Evolutionary conservation across 2,113 vertebrate genomes (phyloP).

Genomic region (Ictidomys tridecemlineatus): DNA sequence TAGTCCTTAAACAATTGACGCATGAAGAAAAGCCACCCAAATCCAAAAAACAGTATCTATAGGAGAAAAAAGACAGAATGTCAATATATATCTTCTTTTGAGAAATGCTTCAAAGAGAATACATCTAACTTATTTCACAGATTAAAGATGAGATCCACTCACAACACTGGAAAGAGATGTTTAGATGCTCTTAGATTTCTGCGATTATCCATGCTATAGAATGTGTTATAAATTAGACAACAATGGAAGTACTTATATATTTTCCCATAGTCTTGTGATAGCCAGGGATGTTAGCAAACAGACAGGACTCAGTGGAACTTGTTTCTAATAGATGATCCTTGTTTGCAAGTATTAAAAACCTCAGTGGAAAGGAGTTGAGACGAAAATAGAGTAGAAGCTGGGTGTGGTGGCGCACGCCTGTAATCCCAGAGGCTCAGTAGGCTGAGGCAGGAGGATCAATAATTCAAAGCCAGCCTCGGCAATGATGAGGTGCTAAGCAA

Average conservation of each 20-base stretch:
- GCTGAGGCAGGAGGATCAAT: too few species aligned
- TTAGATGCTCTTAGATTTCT: constrained; percentile 44
- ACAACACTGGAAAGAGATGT: background rate
- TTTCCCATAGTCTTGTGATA: constrained; percentile 25
- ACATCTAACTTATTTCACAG: constrained; percentile 38
- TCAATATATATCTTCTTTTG: constrained; percentile 3
- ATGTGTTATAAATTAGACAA: constrained; percentile 13
- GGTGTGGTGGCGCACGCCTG: too few species aligned
- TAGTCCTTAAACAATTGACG: constrained; percentile 98
- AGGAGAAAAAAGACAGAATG: constrained; percentile 64
- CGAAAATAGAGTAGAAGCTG: background rate
- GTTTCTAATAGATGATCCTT: constrained; percentile 34
- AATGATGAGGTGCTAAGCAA: too few species aligned
- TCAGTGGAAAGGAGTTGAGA: background rate
- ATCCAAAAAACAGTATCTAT: constrained; percentile 98
- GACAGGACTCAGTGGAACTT: constrained; percentile 28
- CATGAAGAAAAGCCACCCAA: constrained; percentile 99
- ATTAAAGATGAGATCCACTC: constrained; percentile 41
- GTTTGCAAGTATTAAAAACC: background rate
- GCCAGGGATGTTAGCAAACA: background rate
- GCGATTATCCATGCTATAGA: constrained; percentile 37
- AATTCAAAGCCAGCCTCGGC: too few species aligned
- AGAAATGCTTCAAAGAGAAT: background rate
- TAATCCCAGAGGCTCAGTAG: too few species aligned
- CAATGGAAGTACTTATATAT: background rate